Conservation (phyloP, 2,888 invertebrate species). For the Gnatocerus cornutus region DNA sequence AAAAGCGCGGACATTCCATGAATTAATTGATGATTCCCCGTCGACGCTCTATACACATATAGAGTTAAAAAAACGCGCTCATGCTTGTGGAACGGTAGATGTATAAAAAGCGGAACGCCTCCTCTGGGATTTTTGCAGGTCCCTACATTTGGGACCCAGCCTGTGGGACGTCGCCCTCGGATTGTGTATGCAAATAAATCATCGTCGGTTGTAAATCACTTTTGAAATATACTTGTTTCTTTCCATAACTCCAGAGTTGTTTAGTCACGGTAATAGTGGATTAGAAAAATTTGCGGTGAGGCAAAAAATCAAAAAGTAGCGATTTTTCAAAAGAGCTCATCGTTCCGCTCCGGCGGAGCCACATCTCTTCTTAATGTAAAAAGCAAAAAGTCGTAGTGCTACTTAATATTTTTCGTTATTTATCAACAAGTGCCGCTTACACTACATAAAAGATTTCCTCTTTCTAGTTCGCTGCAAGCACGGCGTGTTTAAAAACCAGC, state of each 20-base stretch:
- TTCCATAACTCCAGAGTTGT: slow-evolving; percentile 54
- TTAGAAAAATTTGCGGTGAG: background rate
- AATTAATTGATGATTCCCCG: slow-evolving; percentile 47
- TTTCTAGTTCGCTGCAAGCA: background rate
- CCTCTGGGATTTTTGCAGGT: slow-evolving; percentile 56
- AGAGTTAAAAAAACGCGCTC: slow-evolving; percentile 51
- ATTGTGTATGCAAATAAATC: slow-evolving; percentile 65
- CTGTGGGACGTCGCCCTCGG: slow-evolving; percentile 58
- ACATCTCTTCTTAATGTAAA: background rate
- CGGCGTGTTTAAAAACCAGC: slow-evolving; percentile 10
- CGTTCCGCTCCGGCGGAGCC: background rate
- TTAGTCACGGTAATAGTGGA: slow-evolving; percentile 47
- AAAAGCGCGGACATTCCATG: slow-evolving; percentile 8
- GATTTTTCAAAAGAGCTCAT: slow-evolving; percentile 2
- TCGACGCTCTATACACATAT: slow-evolving; percentile 23
- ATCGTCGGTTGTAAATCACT: slow-evolving; percentile 66
- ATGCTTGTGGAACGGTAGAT: slow-evolving; percentile 52
- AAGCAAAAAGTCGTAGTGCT: background rate
- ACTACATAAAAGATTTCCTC: slow-evolving; percentile 7
- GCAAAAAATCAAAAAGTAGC: background rate
- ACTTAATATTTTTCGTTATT: slow-evolving; percentile 9
- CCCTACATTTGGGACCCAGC: slow-evolving; percentile 53
- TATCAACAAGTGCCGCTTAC: slow-evolving; percentile 16
- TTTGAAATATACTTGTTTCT: slow-evolving; percentile 60
- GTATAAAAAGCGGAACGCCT: slow-evolving; percentile 58